A percentile compares a stretch with the other conserved stretches of the same genome.
Evolutionary conservation across 2,888 invertebrate species (phyloP).

Genomic region (Coecobrya sp.): DNA sequence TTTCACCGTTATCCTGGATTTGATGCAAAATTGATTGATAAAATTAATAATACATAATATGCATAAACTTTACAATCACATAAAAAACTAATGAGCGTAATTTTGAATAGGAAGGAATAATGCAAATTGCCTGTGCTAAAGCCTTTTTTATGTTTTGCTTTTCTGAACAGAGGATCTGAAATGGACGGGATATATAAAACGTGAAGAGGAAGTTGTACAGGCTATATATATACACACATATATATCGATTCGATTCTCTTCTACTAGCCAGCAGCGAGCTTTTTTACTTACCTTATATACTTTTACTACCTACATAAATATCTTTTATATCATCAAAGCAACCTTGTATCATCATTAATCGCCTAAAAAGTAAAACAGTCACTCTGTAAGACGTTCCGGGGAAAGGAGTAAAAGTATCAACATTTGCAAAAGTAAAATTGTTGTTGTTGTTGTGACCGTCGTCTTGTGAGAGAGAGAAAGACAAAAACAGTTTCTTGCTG

Average conservation of each 20-base stretch:
- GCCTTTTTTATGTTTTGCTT: background rate
- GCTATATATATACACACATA: no score
- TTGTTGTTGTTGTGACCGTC: constrained; percentile 50
- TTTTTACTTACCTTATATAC: constrained; percentile 63
- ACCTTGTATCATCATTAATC: constrained; percentile 53
- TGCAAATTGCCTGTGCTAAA: background rate
- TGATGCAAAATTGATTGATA: no score
- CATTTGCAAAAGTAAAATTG: background rate
- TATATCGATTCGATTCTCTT: constrained; percentile 37
- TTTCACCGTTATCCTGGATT: no score
- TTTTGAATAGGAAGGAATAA: no score
- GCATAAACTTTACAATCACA: no score
- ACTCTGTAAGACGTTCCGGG: background rate
- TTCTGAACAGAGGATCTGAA: constrained; percentile 49
- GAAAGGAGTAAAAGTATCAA: constrained; percentile 23
- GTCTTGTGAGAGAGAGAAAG: background rate
- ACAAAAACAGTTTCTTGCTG: constrained; percentile 36
- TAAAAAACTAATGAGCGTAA: no score
- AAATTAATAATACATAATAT: no score
- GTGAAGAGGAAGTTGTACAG: background rate
- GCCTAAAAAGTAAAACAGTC: background rate
- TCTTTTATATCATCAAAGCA: constrained; percentile 53
- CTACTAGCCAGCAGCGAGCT: constrained; percentile 68
- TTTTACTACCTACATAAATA: constrained; percentile 58
- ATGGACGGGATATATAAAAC: background rate